Conservation (phyloP, 2,888 invertebrate species). For the Eupeodes luniger region DNA sequence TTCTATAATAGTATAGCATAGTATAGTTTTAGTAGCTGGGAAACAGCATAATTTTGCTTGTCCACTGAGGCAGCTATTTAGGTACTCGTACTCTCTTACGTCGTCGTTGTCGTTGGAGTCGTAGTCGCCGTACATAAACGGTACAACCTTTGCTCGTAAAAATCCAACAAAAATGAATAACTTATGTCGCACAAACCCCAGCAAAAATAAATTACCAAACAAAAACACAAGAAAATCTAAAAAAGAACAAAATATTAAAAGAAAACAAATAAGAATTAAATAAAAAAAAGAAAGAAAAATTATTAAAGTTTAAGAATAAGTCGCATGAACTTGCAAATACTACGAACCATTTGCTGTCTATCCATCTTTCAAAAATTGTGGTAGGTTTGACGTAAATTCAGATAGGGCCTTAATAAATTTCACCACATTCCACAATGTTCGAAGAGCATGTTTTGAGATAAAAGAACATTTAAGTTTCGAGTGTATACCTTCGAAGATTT, state of each 20-base stretch:
- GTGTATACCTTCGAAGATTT: too few relatives aligned
- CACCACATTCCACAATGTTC: too few relatives aligned
- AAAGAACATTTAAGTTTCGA: too few relatives aligned
- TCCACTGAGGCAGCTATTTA: not conserved
- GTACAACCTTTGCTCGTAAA: slow-evolving; percentile 45
- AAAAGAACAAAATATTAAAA: slow-evolving; percentile 15
- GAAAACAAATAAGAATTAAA: slow-evolving; percentile 14
- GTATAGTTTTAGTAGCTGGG: too few relatives aligned
- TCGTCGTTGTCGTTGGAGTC: not conserved
- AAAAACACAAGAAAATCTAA: slow-evolving; percentile 46
- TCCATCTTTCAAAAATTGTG: too few relatives aligned
- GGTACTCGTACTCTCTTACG: too few relatives aligned
- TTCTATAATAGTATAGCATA: too few relatives aligned
- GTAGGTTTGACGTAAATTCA: too few relatives aligned
- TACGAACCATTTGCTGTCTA: too few relatives aligned
- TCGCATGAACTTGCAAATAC: not conserved
- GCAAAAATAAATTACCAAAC: slow-evolving; percentile 50
- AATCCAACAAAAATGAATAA: slow-evolving; percentile 61
- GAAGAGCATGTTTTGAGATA: too few relatives aligned
- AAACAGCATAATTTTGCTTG: not conserved
- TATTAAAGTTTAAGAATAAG: not conserved
- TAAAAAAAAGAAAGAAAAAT: not conserved
- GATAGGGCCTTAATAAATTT: too few relatives aligned
- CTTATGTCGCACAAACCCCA: slow-evolving; percentile 52
- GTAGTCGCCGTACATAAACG: not conserved